Percentiles rank a stretch among this genome's conserved stretches.
Conservation (phyloP, 2,888 invertebrate genomes). For the Dicranocentrus wangi region DNA sequence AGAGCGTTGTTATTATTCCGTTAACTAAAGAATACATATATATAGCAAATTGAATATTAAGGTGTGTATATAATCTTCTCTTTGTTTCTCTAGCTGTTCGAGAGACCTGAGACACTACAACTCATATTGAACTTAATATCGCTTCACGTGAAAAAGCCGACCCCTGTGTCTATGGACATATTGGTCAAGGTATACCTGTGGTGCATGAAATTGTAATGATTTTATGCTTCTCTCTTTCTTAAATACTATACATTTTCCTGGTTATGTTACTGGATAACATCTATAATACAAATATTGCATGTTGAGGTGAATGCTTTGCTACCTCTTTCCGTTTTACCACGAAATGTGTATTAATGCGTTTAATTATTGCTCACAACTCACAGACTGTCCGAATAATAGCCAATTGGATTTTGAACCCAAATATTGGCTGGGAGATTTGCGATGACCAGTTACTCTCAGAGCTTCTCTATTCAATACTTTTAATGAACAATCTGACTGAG, state of each 20-base stretch:
- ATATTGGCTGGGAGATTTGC: constrained; percentile 69
- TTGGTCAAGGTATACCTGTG: constrained; percentile 67
- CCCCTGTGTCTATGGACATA: constrained; percentile 69
- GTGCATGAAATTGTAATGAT: too few species aligned
- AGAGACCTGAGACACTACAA: constrained; percentile 63
- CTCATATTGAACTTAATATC: constrained; percentile 67
- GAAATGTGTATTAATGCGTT: background rate
- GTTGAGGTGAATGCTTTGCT: too few species aligned
- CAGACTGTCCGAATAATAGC: constrained; percentile 69
- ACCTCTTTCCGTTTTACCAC: too few species aligned
- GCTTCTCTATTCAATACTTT: constrained; percentile 66
- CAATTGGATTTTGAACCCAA: constrained; percentile 71
- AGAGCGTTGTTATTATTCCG: background rate
- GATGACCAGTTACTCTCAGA: constrained; percentile 66
- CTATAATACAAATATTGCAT: too few species aligned
- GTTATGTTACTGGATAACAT: too few species aligned
- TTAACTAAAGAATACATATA: constrained; percentile 11
- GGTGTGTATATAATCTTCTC: constrained; percentile 10
- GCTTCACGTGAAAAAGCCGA: constrained; percentile 67
- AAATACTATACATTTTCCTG: too few species aligned
- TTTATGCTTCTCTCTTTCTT: too few species aligned
- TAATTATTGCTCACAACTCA: constrained; percentile 14
- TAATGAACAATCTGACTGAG: constrained; percentile 66
- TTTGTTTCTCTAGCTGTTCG: constrained; percentile 61
- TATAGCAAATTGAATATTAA: background rate